phyloP scores from a whole-genome alignment of 30 jellyfish, hydroid and myxozoan genomes.

The Chironex yamaguchii region DNA sequence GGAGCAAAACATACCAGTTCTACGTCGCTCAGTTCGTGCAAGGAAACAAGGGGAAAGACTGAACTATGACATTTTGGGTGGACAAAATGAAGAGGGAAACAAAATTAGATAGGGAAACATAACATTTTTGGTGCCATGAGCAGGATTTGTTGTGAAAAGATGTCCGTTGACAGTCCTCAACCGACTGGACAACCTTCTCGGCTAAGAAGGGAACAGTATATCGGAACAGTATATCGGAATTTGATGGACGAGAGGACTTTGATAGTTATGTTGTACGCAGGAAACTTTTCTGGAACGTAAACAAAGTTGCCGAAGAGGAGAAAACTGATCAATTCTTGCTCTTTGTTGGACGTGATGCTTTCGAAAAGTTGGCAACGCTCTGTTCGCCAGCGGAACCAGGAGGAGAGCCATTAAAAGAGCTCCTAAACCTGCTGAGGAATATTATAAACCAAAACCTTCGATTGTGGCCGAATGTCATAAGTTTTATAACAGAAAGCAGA shows the following conservation, averaged over 20 bases:
- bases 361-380: slow-evolving; percentile 51
- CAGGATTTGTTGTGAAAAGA: slow-evolving; percentile 20
- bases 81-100: slow-evolving; percentile 50
- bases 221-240: slow-evolving; percentile 58
- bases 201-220: slow-evolving; percentile 39
- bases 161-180: slow-evolving; percentile 27
- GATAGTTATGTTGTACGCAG: slow-evolving; percentile 51
- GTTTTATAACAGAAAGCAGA: slow-evolving; percentile 71
- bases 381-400: slow-evolving; percentile 77
- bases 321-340: slow-evolving; percentile 60
- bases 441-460: slow-evolving; percentile 63
- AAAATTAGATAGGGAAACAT: too few relatives aligned
- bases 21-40: slow-evolving; percentile 32
- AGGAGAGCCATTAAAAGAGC: slow-evolving; percentile 24
- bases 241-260: slow-evolving; percentile 40
- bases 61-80: slow-evolving; percentile 55
- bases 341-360: slow-evolving; percentile 70
- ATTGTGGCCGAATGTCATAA: slow-evolving; percentile 68
- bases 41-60: slow-evolving; percentile 43
- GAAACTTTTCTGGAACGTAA: slow-evolving; percentile 62
- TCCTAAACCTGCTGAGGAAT: not conserved
- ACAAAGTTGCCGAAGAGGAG: slow-evolving; percentile 67
- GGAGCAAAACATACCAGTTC: slow-evolving; percentile 43
- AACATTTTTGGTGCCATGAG: slow-evolving; percentile 45
- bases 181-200: slow-evolving; percentile 41